Base-by-base conservation (phyloP, 2,797 vertebrate genomes). In the Xenopus petersii region DNA sequence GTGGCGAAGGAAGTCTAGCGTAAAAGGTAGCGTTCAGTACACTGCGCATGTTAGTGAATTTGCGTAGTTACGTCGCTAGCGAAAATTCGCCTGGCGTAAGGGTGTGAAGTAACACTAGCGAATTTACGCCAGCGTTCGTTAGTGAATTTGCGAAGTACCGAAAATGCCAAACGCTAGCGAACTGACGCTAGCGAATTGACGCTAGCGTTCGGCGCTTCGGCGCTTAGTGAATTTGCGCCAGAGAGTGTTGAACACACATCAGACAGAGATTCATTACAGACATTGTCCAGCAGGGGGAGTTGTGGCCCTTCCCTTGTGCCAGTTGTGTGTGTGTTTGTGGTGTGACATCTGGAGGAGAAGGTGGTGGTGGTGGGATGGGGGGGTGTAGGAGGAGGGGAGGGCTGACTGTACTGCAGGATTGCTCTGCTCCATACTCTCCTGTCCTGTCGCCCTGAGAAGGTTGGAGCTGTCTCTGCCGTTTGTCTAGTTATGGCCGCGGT, bases 301-400 rank as follows among this genome's bases (percentile, higher is more conserved):
- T 16, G 16, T 78, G 36, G 59, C 60, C 70, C 71, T 61, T 13
- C 46, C 42, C 36, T 59, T 49, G 67, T 64, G 66, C 13, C 60
- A 33, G 46, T n/a, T 75, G 47, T 75, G 58, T 48, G 3, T 70
- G 58, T 62, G 75, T 72, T 64, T 77, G 75, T 68, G 75, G 75
- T 63, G 72, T 77, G 75, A 78, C 75, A 78, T 78, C 75, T 78
- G 75, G 75, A 77, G 58, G 64, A 78, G 75, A 21, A 77, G 75
- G 75, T 78, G 65, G 69, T 48, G 75, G 75, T 78, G 65, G 69
- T 48, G 65, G 75, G 62, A 42, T 70, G 75, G 75, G 75, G 75
- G 64, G 67, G 33, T 67, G 75, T 77, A 73, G 75, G 46, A 5
- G 17, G 48, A 9, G 55, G n/a, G 24, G 67, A 56, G 64, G 51